Percentiles rank a stretch among this genome's conserved stretches.
phyloP scores from a whole-genome alignment of 1,140 invertebrate genomes.

The Bombyx mori region DNA sequence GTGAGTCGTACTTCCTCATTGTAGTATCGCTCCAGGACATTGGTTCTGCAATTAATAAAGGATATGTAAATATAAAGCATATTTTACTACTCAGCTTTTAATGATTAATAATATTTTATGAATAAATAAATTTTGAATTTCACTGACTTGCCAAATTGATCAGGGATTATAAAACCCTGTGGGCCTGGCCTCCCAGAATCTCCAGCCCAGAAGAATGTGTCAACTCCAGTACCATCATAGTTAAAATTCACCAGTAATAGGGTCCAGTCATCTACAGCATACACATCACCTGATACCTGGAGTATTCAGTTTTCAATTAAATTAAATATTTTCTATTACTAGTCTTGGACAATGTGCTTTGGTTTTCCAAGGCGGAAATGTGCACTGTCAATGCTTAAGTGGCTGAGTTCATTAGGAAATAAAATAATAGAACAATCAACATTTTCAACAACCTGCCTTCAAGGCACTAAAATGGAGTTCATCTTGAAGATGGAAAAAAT shows the following conservation, averaged over 20 bases:
- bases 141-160: slow-evolving; percentile 87
- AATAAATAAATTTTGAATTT: neutral
- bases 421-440: no score
- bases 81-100: neutral
- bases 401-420: no score
- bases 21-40: slow-evolving; percentile 87
- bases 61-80: neutral
- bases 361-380: no score
- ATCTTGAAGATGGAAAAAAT: no score
- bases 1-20: slow-evolving; percentile 89
- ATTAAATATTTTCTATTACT: no score
- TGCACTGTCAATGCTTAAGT: no score
- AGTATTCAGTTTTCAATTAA: slow-evolving; percentile 58
- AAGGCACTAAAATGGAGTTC: no score
- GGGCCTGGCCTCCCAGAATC: slow-evolving; percentile 88
- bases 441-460: no score
- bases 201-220: slow-evolving; percentile 94
- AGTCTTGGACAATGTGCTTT: no score
- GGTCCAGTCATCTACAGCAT: slow-evolving; percentile 91
- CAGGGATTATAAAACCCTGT: slow-evolving; percentile 91
- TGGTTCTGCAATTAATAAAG: slow-evolving; percentile 76
- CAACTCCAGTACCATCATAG: slow-evolving; percentile 92
- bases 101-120: neutral
- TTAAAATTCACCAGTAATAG: slow-evolving; percentile 87
- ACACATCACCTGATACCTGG: slow-evolving; percentile 88